Percentiles rank a stretch among this genome's conserved stretches.
These are phyloP conservation scores for Mus minutoides DNA, from an alignment of 2,797 vertebrate genomes.

Conservation along the genomic window DNA sequence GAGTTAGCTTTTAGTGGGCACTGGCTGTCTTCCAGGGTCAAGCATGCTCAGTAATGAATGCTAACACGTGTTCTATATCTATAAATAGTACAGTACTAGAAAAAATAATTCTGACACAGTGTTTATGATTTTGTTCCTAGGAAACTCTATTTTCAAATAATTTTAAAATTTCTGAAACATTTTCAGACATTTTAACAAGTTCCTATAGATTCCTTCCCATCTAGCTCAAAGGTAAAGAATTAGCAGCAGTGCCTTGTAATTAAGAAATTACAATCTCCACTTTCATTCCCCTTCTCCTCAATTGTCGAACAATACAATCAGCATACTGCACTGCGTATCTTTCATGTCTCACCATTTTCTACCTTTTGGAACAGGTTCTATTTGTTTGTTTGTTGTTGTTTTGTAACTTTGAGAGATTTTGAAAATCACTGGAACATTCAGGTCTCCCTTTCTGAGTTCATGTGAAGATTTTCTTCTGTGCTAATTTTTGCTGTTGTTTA, in stretches of 20 bases:
- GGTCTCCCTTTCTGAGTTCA: neutral
- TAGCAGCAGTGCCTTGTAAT: too few relatives aligned
- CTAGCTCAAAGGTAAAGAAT: neutral
- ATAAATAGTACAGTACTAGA: neutral
- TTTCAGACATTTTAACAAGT: neutral
- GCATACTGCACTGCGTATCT: neutral
- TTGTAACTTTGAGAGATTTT: neutral
- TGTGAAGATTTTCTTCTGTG: neutral
- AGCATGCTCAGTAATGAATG: neutral
- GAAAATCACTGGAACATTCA: neutral
- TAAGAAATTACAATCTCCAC: neutral
- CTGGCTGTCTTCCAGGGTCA: neutral
- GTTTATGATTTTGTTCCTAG: neutral
- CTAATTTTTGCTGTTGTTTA: neutral
- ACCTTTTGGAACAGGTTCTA: neutral
- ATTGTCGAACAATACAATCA: neutral
- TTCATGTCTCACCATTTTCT: neutral
- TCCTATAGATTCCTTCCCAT: rapidly evolving
- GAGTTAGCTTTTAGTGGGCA: neutral
- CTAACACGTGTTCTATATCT: neutral
- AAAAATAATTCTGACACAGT: neutral
- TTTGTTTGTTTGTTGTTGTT: neutral
- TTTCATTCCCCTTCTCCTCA: neutral
- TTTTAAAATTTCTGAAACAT: neutral
- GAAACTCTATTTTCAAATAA: neutral